Percentiles rank a stretch among this genome's conserved stretches.
Evolutionary conservation across 2,113 vertebrate genomes (phyloP).

Genomic region (Hemicordylus capensis): DNA sequence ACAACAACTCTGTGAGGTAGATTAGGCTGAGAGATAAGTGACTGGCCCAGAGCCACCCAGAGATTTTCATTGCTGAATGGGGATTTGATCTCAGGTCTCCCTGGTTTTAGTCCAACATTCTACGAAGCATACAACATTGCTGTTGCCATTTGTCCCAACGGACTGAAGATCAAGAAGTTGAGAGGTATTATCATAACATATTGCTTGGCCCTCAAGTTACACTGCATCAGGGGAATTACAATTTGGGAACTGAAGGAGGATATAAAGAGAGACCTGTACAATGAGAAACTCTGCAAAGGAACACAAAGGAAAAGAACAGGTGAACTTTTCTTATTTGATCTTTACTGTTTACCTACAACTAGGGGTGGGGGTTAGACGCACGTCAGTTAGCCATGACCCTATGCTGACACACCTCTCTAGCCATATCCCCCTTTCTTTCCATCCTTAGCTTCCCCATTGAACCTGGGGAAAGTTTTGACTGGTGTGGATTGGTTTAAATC

Average conservation of each 20-base stretch:
- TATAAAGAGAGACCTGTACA: conserved; percentile 5
- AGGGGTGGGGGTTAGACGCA: no score
- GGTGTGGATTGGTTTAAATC: no score
- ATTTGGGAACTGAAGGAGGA: not conserved
- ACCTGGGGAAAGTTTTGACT: no score
- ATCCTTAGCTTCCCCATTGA: no score
- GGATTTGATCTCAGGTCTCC: no score
- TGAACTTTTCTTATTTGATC: not conserved
- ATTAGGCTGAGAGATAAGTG: no score
- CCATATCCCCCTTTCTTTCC: not conserved
- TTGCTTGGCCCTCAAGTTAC: not conserved
- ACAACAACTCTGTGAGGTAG: no score
- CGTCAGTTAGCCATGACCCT: no score
- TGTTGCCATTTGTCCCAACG: not conserved
- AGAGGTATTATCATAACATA: not conserved
- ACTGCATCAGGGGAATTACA: conserved; percentile 1
- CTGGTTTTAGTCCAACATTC: no score
- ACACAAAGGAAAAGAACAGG: not conserved
- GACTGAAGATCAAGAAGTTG: not conserved
- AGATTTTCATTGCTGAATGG: no score
- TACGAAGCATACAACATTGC: not conserved
- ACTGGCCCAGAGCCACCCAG: no score
- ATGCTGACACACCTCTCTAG: no score
- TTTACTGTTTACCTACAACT: not conserved
- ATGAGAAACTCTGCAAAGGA: not conserved